Evolutionary conservation across 2,797 vertebrate genomes (phyloP), one percentile per base, ranked within the genome.

Genomic region (Apodemus agrarius): DNA sequence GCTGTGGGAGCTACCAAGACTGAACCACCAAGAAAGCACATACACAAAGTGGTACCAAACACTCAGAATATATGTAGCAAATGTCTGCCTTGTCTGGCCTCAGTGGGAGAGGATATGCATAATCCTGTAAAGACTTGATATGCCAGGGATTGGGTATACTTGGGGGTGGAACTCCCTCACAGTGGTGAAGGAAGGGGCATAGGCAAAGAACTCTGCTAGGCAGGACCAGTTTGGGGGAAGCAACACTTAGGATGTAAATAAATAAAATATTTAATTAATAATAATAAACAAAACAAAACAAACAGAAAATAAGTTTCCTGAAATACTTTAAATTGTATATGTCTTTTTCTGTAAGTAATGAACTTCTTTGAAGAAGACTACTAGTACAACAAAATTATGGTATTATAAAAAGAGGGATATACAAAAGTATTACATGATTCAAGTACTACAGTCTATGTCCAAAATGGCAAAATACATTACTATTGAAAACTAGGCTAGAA

Each of bases 401-500:
- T 89, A 1, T 79, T 94, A 26, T 84, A 63, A 85, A 74, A 65
- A 11, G 82, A n/a, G 9, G 22, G 54, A 40, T 59, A 34, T 2
- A 69, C 24, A 52, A 34, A 87, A 40, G 29, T 84, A 87, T 95
- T 86, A 1, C 17, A 78, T 52, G 61, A 74, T 94, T 49, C 19
- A 85, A 72, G 4, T 74, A 22, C 0, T 84, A 37, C 6, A 84
- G 4, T 75, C 17, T 86, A 17, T 84, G 89, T 95, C 1, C 88
- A 89, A 88, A 94, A 89, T 89, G 43, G 59, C 2, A 76, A 63
- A 57, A 2, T 84, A n/a, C 0, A 57, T 61, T 81, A 93, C 54
- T 12, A 96, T 75, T 67, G 37, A 96, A 14, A 90, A 82, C 37
- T 59, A 91, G 34, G 52, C 9, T 74, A 57, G 74, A 93, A 94